phyloP scores from a whole-genome alignment of 92 coral and sea anemone species.

The Parazoanthus atlanticus region DNA sequence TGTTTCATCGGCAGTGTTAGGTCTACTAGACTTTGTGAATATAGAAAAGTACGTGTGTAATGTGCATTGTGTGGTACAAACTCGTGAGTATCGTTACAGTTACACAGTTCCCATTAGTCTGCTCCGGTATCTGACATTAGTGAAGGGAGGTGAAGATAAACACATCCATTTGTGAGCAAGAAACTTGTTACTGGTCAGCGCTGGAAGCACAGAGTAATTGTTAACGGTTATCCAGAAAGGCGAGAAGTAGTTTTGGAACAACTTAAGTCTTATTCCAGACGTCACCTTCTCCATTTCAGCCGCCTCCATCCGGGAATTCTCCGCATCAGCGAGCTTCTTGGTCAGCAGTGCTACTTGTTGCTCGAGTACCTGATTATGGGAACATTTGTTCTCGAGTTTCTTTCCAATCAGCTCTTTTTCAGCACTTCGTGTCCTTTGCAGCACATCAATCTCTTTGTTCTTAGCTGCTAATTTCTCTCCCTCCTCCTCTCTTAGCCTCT shows the following conservation, averaged over 20 bases:
- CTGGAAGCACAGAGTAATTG: not conserved
- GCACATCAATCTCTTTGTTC: conserved; percentile 54
- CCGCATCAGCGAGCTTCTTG: conserved; percentile 81
- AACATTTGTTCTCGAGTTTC: conserved; percentile 58
- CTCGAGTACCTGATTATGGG: conserved; percentile 63
- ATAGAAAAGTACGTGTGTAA: not conserved
- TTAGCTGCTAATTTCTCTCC: conserved; percentile 49
- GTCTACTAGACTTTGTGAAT: not conserved
- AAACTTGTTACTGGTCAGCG: conserved; percentile 19
- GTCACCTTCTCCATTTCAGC: conserved; percentile 81
- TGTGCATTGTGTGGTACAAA: not conserved
- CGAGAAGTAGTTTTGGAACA: conserved; percentile 15
- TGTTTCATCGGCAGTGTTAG: not conserved
- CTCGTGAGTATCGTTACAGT: conserved; percentile 5
- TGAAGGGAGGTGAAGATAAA: not conserved
- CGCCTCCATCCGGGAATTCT: conserved; percentile 68
- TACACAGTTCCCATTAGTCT: not conserved
- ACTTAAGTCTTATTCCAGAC: conserved; percentile 44
- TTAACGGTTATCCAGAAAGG: conserved; percentile 13
- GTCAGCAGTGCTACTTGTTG: conserved; percentile 84
- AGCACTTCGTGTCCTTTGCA: conserved; percentile 40
- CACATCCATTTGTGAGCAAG: conserved; percentile 14
- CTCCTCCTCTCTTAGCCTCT: conserved; percentile 34
- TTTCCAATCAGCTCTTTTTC: conserved; percentile 55
- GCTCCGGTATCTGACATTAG: conserved; percentile 36